Percentiles rank a stretch among this genome's conserved stretches.
phyloP scores from a whole-genome alignment of 53 echinoderm and acorn worm genomes.

The Paracentrotus lividus region DNA sequence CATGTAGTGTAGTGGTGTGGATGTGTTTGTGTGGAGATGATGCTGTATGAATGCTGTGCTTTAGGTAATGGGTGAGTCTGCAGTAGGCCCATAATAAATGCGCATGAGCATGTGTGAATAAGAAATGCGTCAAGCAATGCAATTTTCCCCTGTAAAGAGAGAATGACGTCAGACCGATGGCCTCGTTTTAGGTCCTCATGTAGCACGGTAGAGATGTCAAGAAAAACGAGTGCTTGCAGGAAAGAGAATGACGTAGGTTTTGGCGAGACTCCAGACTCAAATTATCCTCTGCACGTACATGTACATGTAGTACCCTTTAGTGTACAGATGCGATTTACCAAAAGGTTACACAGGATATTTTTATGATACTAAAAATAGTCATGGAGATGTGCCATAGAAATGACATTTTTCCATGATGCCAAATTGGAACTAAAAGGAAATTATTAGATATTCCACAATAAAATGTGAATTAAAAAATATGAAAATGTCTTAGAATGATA shows the following conservation, averaged over 20 bases:
- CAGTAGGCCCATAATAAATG: constrained; percentile 25
- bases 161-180: constrained; percentile 52
- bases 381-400: not conserved
- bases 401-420: not conserved
- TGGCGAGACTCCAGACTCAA: constrained; percentile 19
- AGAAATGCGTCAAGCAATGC: constrained; percentile 57
- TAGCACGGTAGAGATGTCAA: not conserved
- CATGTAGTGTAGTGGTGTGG: not conserved
- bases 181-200: constrained; percentile 16
- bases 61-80: not conserved
- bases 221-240: constrained; percentile 37
- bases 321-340: constrained; percentile 1
- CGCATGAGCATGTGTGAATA: constrained; percentile 55
- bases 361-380: not conserved
- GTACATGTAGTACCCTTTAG: not conserved
- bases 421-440: not conserved
- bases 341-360: not conserved
- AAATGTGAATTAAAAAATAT: no score
- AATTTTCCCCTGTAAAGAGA: not conserved
- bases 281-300: not conserved
- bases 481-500: no score
- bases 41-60: not conserved
- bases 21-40: not conserved
- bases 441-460: no score
- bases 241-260: constrained; percentile 48